phyloP scores from a whole-genome alignment of 2,888 invertebrate species.

The Volucella bombylans region DNA sequence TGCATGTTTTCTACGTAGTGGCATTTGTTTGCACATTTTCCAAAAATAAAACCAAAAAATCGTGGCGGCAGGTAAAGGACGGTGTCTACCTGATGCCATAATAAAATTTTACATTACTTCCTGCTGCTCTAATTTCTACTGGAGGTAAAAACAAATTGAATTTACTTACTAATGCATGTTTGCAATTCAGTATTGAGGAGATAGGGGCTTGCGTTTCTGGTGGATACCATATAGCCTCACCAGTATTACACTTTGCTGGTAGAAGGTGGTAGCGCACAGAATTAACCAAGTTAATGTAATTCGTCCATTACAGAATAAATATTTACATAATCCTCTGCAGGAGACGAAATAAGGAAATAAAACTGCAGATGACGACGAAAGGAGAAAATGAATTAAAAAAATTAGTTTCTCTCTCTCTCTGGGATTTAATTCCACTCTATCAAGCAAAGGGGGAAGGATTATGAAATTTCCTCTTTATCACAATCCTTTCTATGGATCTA shows the following conservation, averaged over 20 bases:
- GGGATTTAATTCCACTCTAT: conserved; percentile 17
- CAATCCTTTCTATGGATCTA: conserved; percentile 14
- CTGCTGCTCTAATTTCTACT: conserved; percentile 54
- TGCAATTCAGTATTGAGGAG: conserved; percentile 41
- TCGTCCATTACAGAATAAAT: conserved; percentile 55
- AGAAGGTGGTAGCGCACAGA: neutral
- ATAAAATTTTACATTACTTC: conserved; percentile 46
- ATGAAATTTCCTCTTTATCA: conserved; percentile 11
- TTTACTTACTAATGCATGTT: conserved; percentile 68
- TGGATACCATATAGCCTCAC: neutral
- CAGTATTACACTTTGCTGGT: neutral
- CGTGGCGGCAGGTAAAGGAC: too few species aligned
- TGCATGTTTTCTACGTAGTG: conserved; percentile 52
- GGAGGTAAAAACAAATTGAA: conserved; percentile 65
- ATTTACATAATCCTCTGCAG: conserved; percentile 58
- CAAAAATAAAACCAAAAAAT: neutral
- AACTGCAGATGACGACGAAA: conserved; percentile 38
- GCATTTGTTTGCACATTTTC: conserved; percentile 41
- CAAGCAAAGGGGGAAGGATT: neutral
- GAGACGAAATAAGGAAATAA: conserved; percentile 39
- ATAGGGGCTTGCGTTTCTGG: neutral
- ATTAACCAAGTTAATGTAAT: conserved; percentile 36
- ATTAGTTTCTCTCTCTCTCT: conserved; percentile 25
- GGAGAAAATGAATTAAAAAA: conserved; percentile 16
- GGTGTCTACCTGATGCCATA: neutral